Conservation (phyloP, 2,113 vertebrate species). For the Speoplatyrhinus poulsoni region DNA sequence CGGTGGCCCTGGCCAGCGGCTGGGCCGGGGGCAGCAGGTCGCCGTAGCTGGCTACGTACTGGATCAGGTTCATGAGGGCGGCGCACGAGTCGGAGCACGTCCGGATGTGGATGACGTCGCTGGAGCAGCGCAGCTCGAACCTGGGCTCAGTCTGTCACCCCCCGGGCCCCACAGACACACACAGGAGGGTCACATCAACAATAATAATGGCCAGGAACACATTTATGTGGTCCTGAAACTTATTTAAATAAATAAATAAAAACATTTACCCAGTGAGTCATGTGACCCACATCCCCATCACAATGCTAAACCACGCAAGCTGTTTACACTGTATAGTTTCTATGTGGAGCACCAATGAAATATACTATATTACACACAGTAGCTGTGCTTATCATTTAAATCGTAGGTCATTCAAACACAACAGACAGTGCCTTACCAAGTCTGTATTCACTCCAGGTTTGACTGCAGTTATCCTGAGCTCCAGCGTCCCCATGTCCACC, state of each 20-base stretch:
- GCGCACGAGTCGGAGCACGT: slow-evolving; percentile 96
- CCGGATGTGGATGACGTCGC: slow-evolving; percentile 93
- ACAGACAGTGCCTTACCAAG: slow-evolving; percentile 71
- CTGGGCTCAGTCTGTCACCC: slow-evolving; percentile 81
- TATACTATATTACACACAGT: too few relatives aligned
- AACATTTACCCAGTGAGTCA: too few relatives aligned
- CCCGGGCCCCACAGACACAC: background rate
- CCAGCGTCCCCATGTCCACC: slow-evolving; percentile 94
- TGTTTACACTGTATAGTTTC: too few relatives aligned
- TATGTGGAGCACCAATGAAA: too few relatives aligned
- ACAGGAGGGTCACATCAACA: too few relatives aligned
- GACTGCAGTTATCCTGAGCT: slow-evolving; percentile 90
- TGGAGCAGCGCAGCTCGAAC: slow-evolving; percentile 95
- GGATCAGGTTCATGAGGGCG: slow-evolving; percentile 97
- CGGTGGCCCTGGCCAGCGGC: slow-evolving; percentile 76
- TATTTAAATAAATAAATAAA: too few relatives aligned
- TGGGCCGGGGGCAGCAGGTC: slow-evolving; percentile 84
- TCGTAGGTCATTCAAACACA: background rate
- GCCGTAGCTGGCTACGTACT: slow-evolving; percentile 95
- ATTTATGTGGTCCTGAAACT: too few relatives aligned
- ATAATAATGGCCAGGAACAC: background rate
- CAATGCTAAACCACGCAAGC: too few relatives aligned
- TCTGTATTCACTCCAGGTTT: slow-evolving; percentile 85
- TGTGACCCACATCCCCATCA: too few relatives aligned
- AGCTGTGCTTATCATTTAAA: background rate